Evolutionary conservation across 2,888 invertebrate species (phyloP).

Genomic region (Ceramica pisi): DNA sequence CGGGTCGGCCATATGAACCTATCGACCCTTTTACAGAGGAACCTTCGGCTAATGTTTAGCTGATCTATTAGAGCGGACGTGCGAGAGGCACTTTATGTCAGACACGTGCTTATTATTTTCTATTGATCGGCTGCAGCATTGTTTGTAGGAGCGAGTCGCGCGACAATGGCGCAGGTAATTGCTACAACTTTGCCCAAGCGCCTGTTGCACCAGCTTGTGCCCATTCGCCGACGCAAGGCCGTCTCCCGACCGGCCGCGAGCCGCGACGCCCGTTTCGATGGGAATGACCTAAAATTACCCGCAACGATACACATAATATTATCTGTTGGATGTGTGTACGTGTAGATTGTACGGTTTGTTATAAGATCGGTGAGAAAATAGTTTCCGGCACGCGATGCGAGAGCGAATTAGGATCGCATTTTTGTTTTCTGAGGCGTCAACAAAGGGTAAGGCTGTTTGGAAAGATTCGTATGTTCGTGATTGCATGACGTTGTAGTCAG

Average conservation of each 20-base stretch:
- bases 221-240: constrained; percentile 76
- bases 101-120: constrained; percentile 73
- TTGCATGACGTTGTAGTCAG: constrained; percentile 75
- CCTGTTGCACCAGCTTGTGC: constrained; percentile 63
- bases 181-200: constrained; percentile 71
- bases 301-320: constrained; percentile 75
- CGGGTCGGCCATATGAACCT: constrained; percentile 64
- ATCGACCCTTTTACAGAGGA: constrained; percentile 76
- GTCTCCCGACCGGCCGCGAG: constrained; percentile 68
- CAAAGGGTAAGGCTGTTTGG: constrained; percentile 61
- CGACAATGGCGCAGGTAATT: constrained; percentile 74
- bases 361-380: constrained; percentile 71
- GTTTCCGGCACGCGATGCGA: constrained; percentile 69
- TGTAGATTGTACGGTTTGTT: constrained; percentile 70
- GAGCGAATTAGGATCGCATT: constrained; percentile 66
- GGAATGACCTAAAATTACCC: constrained; percentile 87
- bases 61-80: constrained; percentile 70
- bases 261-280: constrained; percentile 70
- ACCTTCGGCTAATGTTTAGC: constrained; percentile 74
- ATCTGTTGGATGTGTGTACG: constrained; percentile 69
- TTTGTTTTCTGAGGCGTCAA: constrained; percentile 65
- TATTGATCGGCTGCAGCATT: constrained; percentile 72
- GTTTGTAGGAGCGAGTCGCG: constrained; percentile 71
- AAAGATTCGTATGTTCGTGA: constrained; percentile 67
- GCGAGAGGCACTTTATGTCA: constrained; percentile 68